Base-by-base conservation (phyloP, 2,888 invertebrate genomes). In the Automeris io region DNA sequence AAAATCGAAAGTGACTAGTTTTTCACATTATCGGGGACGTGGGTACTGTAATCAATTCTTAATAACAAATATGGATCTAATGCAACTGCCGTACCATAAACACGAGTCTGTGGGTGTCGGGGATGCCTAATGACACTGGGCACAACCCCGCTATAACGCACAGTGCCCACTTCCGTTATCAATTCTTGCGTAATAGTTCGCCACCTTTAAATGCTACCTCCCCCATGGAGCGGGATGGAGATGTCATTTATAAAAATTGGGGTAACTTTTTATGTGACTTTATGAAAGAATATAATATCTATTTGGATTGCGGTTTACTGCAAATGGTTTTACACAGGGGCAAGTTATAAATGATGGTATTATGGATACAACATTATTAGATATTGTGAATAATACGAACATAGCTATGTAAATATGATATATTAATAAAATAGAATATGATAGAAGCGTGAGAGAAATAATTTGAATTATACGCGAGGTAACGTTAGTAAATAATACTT, bases 141-240 rank as follows among this genome's bases (percentile, higher is more conserved):
- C 33, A 39, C 56, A 51, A 50, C 50, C 49, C 48, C 42, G 40
- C 43, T 46, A 55, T 57, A 57, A 60, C 57, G 54, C 56, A 43
- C 46, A 39, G 33, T 24, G 26, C 16, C 50, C 50, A 58, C 61
- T 73, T 75, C 73, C 74, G 72, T 64, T 70, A 61, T 63, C 70
- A 61, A 66, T 66, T 67, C 58, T 37, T 47, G 51, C 45, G 45
- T 54, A 64, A 70, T 59, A 63, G 61, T 70, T 70, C 52, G 57
- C 69, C 67, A 73, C 70, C 63, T 67, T 39, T 61, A 70, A 72
- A 57, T 54, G 59, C 60, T 60, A 72, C 67, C 68, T 68, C 46
- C 41, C 49, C 21, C 36, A 36, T 46, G 42, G 42, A 46, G 45
- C 39, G 39, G 46, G 45, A 60, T 59, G 52, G 51, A 67, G 58